Evolutionary conservation across 2,797 vertebrate species (phyloP), one percentile per base, ranked within the genome.

Genomic region (Sebastolobus alascanus): DNA sequence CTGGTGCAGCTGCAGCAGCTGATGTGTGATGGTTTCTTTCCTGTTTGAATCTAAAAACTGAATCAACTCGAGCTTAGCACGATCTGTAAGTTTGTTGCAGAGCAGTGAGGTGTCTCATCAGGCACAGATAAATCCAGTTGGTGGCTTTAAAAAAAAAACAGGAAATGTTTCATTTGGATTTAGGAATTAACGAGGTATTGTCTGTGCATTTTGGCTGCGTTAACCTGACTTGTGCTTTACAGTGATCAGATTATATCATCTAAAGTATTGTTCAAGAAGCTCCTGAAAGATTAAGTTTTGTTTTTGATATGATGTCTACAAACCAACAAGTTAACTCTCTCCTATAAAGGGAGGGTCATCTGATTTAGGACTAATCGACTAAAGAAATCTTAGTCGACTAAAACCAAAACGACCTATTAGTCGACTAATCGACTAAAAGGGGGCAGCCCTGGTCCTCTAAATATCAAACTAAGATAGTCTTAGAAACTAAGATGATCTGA

Each of bases 1-100:
- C 50, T 20, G 18, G 70, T 83, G 79, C 89, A 80, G 84, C 77
- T 56, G 75, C 68, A 33, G 59, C 66, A 11, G 16, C 18, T 1
- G 63, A 52, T 33, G 64, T 18, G 76, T n/a, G 68, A 68, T 14
- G 58, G 52, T 61, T 73, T 61, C 55, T 40, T 46, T 72, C 56
- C n/a, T 29, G 50, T 35, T 35, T 11, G 58, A 66, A 58, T 58
- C 29, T 38, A 22, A 54, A 40, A 3, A 22, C 18, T 18, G 27
- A 10, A 68, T 70, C 10, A 27, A 43, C 14, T 38, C 40, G 35
- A 33, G 55, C 25, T 86, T 37, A 55, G 52, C 37, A 14, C 64
- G 50, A 61, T 56, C 55, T 43, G 37, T 33, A 74, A 52, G 35
- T 78, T 68, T 61, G 68, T 35, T 12, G 65, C 74, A 9, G 40